Base-by-base conservation (phyloP, 1,140 invertebrate genomes). In the Semibalanus balanoides region DNA sequence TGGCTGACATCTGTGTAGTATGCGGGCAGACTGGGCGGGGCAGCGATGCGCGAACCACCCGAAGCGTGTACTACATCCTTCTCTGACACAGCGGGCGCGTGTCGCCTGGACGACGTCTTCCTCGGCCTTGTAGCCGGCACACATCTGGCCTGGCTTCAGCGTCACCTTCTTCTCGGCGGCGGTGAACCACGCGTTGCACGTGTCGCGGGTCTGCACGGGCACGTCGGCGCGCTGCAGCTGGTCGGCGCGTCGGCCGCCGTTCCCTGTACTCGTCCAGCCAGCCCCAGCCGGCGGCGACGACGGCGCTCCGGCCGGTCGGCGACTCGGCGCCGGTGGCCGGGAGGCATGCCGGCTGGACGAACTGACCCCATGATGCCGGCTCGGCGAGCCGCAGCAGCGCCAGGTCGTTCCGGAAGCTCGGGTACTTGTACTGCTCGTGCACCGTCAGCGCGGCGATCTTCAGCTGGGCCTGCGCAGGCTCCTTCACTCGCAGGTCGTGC, bases 171-270 rank as follows among this genome's bases (percentile, higher is more conserved):
- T 71, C 72, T 7, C 25, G 74, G 72, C 73, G 9, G n/a, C 75
- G 71, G 51, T 76, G 79, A 83, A 78, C 31, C 75, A 83, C 27
- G 79, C 80, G 27, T 77, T 43, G 77, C 84, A 84, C 25, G 80
- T 77, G 29, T 74, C 78, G 74, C 81, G 79, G 35, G 73, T 70
- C 11, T 84, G 78, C 29, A 83, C 78, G 30, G 83, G 82, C 17
- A 85, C 82, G 71, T 82, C 77, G 0, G 85, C 86, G 79, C 87
- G 83, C 73, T 82, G 82, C 1, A 88, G 81, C 5, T 82, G 77
- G 29, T 71, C 73, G 25, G 80, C 72, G 64, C 74, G 40, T 28
- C 7, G 0, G 0, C 79, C 79, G 40, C 79, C 79, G 28, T 78
- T n/a, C 79, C 31, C 79, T 78, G 30, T 78, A 22, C 71, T 78